Base-by-base conservation (phyloP, 2,888 invertebrate genomes). In the Drosophila birchii region DNA sequence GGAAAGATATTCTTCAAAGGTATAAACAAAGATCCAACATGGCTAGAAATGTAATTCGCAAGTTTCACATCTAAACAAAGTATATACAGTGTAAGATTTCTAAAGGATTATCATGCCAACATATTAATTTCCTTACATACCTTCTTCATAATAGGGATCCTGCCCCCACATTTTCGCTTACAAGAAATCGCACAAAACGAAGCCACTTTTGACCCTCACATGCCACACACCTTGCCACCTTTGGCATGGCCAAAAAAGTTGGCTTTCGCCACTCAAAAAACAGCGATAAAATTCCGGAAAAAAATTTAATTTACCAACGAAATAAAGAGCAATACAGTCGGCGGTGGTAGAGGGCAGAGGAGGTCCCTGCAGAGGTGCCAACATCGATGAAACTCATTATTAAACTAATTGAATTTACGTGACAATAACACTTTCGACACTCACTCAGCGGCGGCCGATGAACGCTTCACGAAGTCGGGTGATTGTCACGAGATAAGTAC, bases 371-470 rank as follows among this genome's bases (percentile, higher is more conserved):
- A 73, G 68, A 86, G 88, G 85, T 86, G 85, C 78, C 88, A 86
- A 86, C 85, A 86, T 77, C 75, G 84, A 80, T 74, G 84, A 78
- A 80, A 83, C 86, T 86, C 78, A 78, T 86, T 81, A 86, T 88
- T 86, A 86, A 86, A 78, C 84, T 88, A 86, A 86, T 86, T 86
- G 88, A 86, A 86, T 86, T 81, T 86, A 86, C 88, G 85, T 88
- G 85, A 86, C 88, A 86, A 88, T 86, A 83, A 86, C 88, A 86
- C 88, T 87, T 83, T 84, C 80, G 55, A 66, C 69, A 51, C 39
- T 44, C 43, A 45, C 69, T 60, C 58, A 55, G 29, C 41, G 41
- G 58, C 38, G 29, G 43, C 36, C 58, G 57, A 64, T 58, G 44
- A 64, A 66, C 45, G 68, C 38, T 49, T 44, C 69, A 75, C 69